Evolutionary conservation across 1,140 invertebrate genomes (phyloP), one percentile per base, ranked within the genome.

Genomic region (Temnothorax curvispinosus): DNA sequence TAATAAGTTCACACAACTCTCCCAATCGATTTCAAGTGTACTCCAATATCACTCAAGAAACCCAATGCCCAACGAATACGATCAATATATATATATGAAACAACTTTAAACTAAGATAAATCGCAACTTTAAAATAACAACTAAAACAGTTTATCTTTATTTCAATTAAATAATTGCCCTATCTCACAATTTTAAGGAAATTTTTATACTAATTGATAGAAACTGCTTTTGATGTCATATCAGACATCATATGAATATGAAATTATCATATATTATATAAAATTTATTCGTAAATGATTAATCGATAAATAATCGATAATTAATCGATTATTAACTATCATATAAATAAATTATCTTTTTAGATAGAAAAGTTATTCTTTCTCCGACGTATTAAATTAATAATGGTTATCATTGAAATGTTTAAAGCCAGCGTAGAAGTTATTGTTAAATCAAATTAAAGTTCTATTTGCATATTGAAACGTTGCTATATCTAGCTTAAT

Each of bases 1-100:
- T 9, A n/a, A 65, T 38, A 65, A 2, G 18, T 65, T 3, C 9
- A 38, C 18, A 8, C 3, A 7, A 38, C 8, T 65, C 18, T 65
- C 0, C 6, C 18, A 8, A 27, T 60, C 56, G 3, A 65, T 38
- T 65, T 65, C 62, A 18, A 64, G 15, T 64, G 15, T 64, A 38
- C 35, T 65, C 7, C 7, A 38, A 64, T n/a, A 64, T n/a, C n/a
- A 64, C 62, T 64, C 13, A 38, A 64, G 62, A 64, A 64, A 64
- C 11, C 35, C 60, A 38, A 52, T 52, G 38, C 38, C 38, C 13
- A 3, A 65, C 6, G 7, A 35, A 27, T 27, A 11, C 56, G 32
- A 35, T 38, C 21, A 9, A 27, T 60, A 32, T 27, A 27, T 60
- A 32, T 27, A 27, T 21, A 60, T 3, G 3, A 27, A 8, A 27